Evolutionary conservation across 2,113 vertebrate genomes (phyloP).

Genomic region (Brachyhypopomus occidentalis): DNA sequence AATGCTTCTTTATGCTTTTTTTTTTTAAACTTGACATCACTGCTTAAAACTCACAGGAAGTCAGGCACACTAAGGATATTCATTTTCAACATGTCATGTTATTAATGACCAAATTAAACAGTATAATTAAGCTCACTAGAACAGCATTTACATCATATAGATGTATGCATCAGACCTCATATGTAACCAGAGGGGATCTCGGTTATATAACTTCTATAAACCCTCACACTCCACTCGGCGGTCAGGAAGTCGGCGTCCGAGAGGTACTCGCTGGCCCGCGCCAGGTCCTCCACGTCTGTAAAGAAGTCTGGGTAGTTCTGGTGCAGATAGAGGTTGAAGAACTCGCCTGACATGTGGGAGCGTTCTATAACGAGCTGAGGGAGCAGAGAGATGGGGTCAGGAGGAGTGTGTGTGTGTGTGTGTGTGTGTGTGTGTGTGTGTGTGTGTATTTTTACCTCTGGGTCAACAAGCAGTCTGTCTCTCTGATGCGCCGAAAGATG

Average conservation of each 20-base stretch:
- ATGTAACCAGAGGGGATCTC: background rate
- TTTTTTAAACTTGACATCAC: too few species aligned
- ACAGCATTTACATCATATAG: too few species aligned
- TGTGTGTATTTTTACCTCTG: constrained; percentile 66
- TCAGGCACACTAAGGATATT: too few species aligned
- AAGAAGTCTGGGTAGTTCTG: constrained; percentile 97
- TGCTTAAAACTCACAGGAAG: too few species aligned
- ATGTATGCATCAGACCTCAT: background rate
- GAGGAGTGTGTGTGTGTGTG: too few species aligned
- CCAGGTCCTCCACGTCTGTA: constrained; percentile 83
- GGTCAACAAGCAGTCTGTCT: constrained; percentile 64
- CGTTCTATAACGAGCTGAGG: constrained; percentile 86
- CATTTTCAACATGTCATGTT: too few species aligned
- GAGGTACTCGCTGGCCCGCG: constrained; percentile 87
- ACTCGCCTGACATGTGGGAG: constrained; percentile 86
- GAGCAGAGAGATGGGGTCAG: background rate
- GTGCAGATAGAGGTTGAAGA: constrained; percentile 95
- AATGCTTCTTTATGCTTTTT: too few species aligned
- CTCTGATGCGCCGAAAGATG: constrained; percentile 71
- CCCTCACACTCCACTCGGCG: constrained; percentile 88
- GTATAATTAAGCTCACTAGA: too few species aligned
- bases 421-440: background rate
- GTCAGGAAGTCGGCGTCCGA: constrained; percentile 88
- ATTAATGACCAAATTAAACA: too few species aligned
- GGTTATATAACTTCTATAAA: background rate